Evolutionary conservation across 2,113 vertebrate genomes (phyloP).

Genomic region (Pica pica): DNA sequence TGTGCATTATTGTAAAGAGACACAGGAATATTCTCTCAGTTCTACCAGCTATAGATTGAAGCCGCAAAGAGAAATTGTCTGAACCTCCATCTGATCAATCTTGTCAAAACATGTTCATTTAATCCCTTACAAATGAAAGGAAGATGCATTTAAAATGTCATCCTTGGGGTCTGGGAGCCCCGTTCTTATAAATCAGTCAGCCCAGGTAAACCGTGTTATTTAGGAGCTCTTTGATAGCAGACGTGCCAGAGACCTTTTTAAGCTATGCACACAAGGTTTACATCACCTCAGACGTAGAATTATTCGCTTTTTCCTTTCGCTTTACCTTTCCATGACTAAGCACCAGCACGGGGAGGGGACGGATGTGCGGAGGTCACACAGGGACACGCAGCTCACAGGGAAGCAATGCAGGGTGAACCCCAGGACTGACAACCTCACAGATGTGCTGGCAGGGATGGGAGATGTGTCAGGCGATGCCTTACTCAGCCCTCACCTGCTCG

Average conservation of each 20-base stretch:
- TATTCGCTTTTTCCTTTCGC: rapidly evolving
- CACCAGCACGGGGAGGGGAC: rapidly evolving
- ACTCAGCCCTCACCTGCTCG: rapidly evolving
- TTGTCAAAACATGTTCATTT: slow-evolving; percentile 48
- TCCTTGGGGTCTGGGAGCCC: slow-evolving; percentile 36
- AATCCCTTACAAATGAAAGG: slow-evolving; percentile 59
- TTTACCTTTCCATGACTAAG: background rate
- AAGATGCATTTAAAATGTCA: slow-evolving; percentile 53
- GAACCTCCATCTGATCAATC: slow-evolving; percentile 28
- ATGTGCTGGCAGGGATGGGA: background rate
- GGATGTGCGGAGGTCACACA: rapidly evolving
- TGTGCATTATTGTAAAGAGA: background rate
- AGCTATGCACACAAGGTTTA: background rate
- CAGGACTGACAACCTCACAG: rapidly evolving
- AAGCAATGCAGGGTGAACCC: rapidly evolving
- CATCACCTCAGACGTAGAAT: background rate
- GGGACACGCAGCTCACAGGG: rapidly evolving
- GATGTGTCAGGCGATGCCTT: rapidly evolving
- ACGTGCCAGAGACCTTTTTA: background rate
- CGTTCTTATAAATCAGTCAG: slow-evolving; percentile 28
- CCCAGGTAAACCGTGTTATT: background rate
- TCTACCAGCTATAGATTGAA: slow-evolving; percentile 28
- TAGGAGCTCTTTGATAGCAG: slow-evolving; percentile 18
- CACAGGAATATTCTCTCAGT: background rate
- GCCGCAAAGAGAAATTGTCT: slow-evolving; percentile 8